Percentiles rank a stretch among this genome's conserved stretches.
Evolutionary conservation across 1,140 invertebrate genomes (phyloP).

Genomic region (Bombus breviceps): DNA sequence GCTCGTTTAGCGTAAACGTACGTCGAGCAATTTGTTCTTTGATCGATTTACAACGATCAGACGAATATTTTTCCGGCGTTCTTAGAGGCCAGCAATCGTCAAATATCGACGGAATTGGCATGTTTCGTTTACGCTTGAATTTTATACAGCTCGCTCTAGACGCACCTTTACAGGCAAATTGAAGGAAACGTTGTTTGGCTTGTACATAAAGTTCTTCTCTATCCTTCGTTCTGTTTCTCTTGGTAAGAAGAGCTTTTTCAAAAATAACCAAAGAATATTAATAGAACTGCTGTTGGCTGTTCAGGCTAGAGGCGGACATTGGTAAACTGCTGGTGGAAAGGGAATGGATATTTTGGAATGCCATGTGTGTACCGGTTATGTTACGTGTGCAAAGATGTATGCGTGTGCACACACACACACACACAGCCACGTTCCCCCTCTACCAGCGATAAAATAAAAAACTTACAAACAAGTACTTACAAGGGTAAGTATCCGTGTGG

Average conservation of each 20-base stretch:
- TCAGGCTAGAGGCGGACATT: conserved; percentile 52
- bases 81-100: too few species aligned
- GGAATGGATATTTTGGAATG: conserved; percentile 75
- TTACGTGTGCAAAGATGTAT: conserved; percentile 27
- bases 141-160: too few species aligned
- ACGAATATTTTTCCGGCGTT: too few species aligned
- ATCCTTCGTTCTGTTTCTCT: neutral
- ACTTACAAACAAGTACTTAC: neutral
- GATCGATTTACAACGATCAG: too few species aligned
- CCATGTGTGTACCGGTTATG: conserved; percentile 55
- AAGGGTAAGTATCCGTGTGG: neutral
- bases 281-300: conserved; percentile 68
- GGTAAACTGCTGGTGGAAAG: conserved; percentile 43
- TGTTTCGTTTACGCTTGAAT: too few species aligned
- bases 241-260: conserved; percentile 62
- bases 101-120: too few species aligned
- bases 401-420: neutral
- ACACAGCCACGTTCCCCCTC: neutral
- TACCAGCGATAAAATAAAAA: neutral
- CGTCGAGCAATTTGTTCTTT: too few species aligned
- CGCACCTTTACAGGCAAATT: neutral
- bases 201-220: conserved; percentile 56
- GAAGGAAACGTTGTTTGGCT: neutral
- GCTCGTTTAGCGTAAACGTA: too few species aligned
- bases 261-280: conserved; percentile 79